Percentiles rank a stretch among this genome's conserved stretches.
Conservation (phyloP, 2,888 invertebrate species). For the Drosophila mulleri region DNA sequence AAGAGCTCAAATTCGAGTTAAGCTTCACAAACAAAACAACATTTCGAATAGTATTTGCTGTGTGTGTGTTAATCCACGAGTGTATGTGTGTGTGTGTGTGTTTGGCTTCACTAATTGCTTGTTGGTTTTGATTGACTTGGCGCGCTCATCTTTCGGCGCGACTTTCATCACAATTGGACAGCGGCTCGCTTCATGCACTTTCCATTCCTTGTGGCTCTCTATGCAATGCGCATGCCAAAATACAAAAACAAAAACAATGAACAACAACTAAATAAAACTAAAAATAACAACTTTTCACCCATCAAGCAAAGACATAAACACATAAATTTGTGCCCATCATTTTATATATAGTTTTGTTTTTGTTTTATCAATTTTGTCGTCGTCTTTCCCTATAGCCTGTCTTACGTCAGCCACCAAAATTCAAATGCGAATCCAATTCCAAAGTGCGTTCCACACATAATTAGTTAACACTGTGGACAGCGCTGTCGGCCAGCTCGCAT, state of each 20-base stretch:
- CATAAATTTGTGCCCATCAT: slow-evolving; percentile 60
- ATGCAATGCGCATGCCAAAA: slow-evolving; percentile 55
- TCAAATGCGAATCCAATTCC: slow-evolving; percentile 37
- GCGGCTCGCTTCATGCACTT: slow-evolving; percentile 55
- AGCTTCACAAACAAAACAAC: neutral
- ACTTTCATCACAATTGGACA: slow-evolving; percentile 58
- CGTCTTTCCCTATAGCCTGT: neutral
- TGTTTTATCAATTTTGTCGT: slow-evolving; percentile 35
- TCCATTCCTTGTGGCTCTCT: slow-evolving; percentile 44
- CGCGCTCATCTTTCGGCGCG: slow-evolving; percentile 47
- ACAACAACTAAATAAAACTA: neutral
- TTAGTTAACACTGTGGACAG: slow-evolving; percentile 60
- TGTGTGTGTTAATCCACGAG: slow-evolving; percentile 1
- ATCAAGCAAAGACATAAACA: slow-evolving; percentile 37
- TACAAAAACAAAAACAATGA: slow-evolving; percentile 7
- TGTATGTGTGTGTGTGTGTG: slow-evolving; percentile 12
- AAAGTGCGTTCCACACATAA: slow-evolving; percentile 57
- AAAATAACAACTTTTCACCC: slow-evolving; percentile 52
- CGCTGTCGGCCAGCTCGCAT: slow-evolving; percentile 46
- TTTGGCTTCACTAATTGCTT: slow-evolving; percentile 44
- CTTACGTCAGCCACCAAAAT: slow-evolving; percentile 42
- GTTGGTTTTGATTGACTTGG: slow-evolving; percentile 25
- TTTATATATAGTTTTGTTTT: neutral
- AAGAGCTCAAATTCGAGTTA: neutral
- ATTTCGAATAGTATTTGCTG: slow-evolving; percentile 6